phyloP scores from a whole-genome alignment of 2,888 invertebrate species.

The Scaptomyza caliginosa region DNA sequence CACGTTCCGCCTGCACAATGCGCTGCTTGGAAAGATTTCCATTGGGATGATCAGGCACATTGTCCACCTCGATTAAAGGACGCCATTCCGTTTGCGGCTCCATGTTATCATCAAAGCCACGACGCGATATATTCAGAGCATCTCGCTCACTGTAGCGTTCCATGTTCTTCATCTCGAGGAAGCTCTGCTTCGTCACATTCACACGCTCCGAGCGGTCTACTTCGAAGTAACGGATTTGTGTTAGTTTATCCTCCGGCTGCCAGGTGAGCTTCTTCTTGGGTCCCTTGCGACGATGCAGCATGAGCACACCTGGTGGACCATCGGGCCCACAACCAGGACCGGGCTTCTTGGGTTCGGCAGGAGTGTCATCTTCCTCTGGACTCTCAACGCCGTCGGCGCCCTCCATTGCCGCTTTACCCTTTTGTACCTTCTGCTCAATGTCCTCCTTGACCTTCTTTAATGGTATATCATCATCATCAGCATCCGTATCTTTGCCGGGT shows the following conservation, averaged over 20 bases:
- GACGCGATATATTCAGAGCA: constrained; percentile 91
- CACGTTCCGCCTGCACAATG: constrained; percentile 93
- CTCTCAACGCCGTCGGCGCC: constrained; percentile 37
- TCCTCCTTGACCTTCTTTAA: constrained; percentile 83
- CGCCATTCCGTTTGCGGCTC: constrained; percentile 92
- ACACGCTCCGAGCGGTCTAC: constrained; percentile 97
- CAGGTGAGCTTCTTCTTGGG: constrained; percentile 93
- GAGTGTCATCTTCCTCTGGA: constrained; percentile 62
- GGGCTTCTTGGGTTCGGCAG: constrained; percentile 76
- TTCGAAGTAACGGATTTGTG: constrained; percentile 95
- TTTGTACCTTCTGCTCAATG: constrained; percentile 82
- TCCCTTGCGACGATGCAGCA: constrained; percentile 89
- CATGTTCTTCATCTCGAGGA: constrained; percentile 95
- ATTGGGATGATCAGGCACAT: constrained; percentile 87
- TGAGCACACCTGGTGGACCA: constrained; percentile 90
- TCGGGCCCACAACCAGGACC: constrained; percentile 85
- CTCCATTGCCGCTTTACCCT: constrained; percentile 60
- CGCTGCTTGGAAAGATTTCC: constrained; percentile 94
- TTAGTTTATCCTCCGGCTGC: constrained; percentile 91
- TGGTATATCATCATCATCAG: constrained; percentile 83
- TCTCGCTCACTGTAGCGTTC: constrained; percentile 94
- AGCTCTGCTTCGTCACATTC: constrained; percentile 93
- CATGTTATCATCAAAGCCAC: constrained; percentile 92
- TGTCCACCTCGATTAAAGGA: constrained; percentile 88
- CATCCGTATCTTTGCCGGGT: constrained; percentile 68